A percentile compares a stretch with the other conserved stretches of the same genome.
Conservation (phyloP, 2,888 invertebrate species). For the Drosophila birchii region DNA sequence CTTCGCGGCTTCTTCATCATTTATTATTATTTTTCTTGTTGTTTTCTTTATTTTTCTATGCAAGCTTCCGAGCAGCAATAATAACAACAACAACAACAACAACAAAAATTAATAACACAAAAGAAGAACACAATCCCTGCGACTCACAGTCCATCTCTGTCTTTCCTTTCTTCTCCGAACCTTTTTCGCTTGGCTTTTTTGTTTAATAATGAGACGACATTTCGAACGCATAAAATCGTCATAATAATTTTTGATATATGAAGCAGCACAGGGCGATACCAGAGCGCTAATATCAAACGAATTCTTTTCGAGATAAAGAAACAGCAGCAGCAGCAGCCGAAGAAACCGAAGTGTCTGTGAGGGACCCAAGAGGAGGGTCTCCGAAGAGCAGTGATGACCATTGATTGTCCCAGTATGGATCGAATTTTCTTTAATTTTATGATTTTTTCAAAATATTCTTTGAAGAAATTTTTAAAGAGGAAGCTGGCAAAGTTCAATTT, state of each 20-base stretch:
- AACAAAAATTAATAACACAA: constrained; percentile 72
- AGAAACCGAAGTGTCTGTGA: constrained; percentile 26
- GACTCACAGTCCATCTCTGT: constrained; percentile 34
- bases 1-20: constrained; percentile 18
- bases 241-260: constrained; percentile 85
- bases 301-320: constrained; percentile 82
- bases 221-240: constrained; percentile 84
- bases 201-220: constrained; percentile 84
- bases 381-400: constrained; percentile 18
- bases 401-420: not conserved
- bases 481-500: too few species aligned
- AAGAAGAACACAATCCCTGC: constrained; percentile 54
- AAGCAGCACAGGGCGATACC: constrained; percentile 80
- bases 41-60: constrained; percentile 67
- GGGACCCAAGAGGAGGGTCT: constrained; percentile 11
- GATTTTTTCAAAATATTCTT: not conserved
- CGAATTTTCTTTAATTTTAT: not conserved
- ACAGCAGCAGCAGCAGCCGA: constrained; percentile 15
- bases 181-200: constrained; percentile 67
- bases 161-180: constrained; percentile 25
- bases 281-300: constrained; percentile 83
- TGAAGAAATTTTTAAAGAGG: not conserved
- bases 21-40: constrained; percentile 55
- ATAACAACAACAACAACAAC: constrained; percentile 14
- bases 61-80: constrained; percentile 44